These are phyloP conservation scores for Idris sp. DNA, from an alignment of 1,140 invertebrate genomes.

Conservation along the genomic window DNA sequence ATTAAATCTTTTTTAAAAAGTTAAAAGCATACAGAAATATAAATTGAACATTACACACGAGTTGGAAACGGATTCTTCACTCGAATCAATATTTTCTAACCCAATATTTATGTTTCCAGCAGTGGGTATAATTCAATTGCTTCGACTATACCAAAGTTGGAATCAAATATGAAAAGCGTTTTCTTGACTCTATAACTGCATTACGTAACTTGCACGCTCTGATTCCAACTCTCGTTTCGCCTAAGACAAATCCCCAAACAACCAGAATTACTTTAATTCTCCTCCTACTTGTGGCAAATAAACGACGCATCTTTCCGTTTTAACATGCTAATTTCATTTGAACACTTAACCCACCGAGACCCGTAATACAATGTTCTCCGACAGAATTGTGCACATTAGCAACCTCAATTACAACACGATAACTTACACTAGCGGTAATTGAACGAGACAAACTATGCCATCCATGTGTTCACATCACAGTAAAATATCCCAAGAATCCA, in stretches of 20 bases:
- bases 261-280: slow-evolving; percentile 17
- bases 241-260: slow-evolving; percentile 27
- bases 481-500: too few species aligned
- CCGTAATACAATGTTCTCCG: slow-evolving; percentile 4
- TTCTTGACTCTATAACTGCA: slow-evolving; percentile 30
- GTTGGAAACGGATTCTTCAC: not conserved
- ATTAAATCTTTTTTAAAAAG: too few species aligned
- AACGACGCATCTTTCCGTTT: slow-evolving; percentile 20
- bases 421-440: not conserved
- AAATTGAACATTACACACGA: not conserved
- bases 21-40: not conserved
- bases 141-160: slow-evolving; percentile 14
- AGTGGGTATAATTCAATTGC: slow-evolving; percentile 16
- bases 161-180: slow-evolving; percentile 40
- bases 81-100: slow-evolving; percentile 2
- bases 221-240: slow-evolving; percentile 11
- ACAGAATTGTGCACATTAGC: slow-evolving; percentile 10
- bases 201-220: slow-evolving; percentile 36
- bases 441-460: not conserved
- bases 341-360: slow-evolving; percentile 15
- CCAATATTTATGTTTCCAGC: slow-evolving; percentile 9
- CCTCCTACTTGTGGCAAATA: slow-evolving; percentile 12
- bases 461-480: too few species aligned
- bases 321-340: slow-evolving; percentile 26
- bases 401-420: not conserved